Percentiles rank a stretch among this genome's conserved stretches.
Conservation (phyloP, 2,888 invertebrate species). For the Hemaris fuciformis region DNA sequence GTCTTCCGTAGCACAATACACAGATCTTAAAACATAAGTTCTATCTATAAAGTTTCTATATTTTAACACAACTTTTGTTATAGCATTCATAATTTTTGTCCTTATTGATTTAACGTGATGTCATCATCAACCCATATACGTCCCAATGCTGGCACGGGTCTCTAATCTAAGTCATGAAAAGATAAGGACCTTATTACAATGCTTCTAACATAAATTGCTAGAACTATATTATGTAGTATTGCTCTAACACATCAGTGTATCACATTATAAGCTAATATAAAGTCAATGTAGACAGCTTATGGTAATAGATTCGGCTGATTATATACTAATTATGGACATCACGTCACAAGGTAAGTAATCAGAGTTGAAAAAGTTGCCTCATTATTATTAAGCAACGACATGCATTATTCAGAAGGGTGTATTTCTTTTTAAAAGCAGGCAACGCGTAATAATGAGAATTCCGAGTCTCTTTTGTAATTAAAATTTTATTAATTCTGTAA, state of each 20-base stretch:
- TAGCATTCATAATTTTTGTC: no score
- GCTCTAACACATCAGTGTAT: no score
- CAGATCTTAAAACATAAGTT: background rate
- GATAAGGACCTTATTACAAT: no score
- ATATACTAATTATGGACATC: slow-evolving; percentile 42
- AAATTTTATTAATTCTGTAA: background rate
- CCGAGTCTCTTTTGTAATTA: background rate
- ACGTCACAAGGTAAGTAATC: slow-evolving; percentile 49
- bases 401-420: slow-evolving; percentile 39
- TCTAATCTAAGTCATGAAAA: no score
- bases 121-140: no score
- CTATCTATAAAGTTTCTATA: no score
- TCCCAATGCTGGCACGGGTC: no score
- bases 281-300: background rate
- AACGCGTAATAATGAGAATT: background rate
- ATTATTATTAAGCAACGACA: slow-evolving; percentile 45
- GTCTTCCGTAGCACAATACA: background rate
- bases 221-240: no score
- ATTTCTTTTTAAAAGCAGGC: slow-evolving; percentile 21
- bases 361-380: slow-evolving; percentile 46
- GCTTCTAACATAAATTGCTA: no score
- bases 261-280: background rate
- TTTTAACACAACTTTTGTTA: no score
- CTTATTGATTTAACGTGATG: no score
- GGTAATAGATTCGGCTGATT: slow-evolving; percentile 8